Evolutionary conservation across 2,113 vertebrate genomes (phyloP), one percentile per base, ranked within the genome.

Genomic region (Struthio camelus): DNA sequence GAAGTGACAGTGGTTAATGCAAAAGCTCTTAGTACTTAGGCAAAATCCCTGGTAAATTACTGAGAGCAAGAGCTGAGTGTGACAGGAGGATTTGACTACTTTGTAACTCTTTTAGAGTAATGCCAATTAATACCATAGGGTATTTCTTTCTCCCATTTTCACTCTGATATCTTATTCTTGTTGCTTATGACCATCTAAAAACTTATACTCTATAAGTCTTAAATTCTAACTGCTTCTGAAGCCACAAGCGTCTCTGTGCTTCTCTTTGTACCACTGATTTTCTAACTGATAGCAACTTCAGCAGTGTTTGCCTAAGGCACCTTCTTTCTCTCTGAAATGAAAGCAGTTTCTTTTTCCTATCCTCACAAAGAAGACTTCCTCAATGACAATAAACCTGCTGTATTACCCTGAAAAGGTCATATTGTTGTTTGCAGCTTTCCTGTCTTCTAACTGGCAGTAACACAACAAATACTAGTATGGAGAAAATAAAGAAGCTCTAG

Each of bases 141-240:
- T 27, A 11, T 25, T 20, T 20, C 19, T 9, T 17, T 38, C 2
- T 6, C 19, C 14, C 0, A 3, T 0, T 73, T 89, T 61, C 53
- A 40, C 58, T 32, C 3, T 24, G 4, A 10, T 94, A 46, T 50
- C 46, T 87, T 50, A 40, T 14, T 36, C 42, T 77, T 6, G 3
- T 44, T 62, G 25, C 8, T 65, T 85, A 67, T 69, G 18, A 59
- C 5, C 24, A 42, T 36, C 25, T 59, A 85, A 82, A 71, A 7
- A 1, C 6, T 69, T 80, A 34, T 58, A 56, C 82, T 85, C 14
- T 77, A 1, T 34, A 80, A 56, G 1, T 58, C 72, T 79, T 70
- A 10, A 15, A 30, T 62, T 80, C 44, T 71, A 10, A 51, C 6
- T 32, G 5, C 9, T 85, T 32, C 2, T 2, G 15, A 61, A 34